Conservation (phyloP, 2,797 vertebrate species). For the Rhinophrynus dorsalis region DNA sequence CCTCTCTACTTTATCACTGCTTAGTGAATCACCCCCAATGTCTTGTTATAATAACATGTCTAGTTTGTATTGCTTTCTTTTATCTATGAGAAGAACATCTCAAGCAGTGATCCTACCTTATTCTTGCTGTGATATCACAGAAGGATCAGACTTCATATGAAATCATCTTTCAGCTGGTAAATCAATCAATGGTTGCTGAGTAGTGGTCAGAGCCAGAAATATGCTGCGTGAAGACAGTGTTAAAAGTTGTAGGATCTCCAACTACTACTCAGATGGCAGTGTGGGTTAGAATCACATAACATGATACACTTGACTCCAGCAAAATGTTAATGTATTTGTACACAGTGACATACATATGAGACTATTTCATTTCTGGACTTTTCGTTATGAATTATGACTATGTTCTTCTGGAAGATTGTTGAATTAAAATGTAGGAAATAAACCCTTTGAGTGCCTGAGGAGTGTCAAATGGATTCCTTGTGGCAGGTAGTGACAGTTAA, state of each 20-base stretch:
- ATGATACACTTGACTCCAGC: conserved; percentile 5
- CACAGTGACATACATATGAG: not conserved
- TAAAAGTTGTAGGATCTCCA: conserved; percentile 8
- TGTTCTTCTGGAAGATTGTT: not conserved
- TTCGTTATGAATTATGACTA: not conserved
- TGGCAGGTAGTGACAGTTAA: no score
- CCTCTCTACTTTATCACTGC: no score
- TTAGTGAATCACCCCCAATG: no score
- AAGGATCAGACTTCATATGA: not conserved
- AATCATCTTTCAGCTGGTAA: conserved; percentile 39
- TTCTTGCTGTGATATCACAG: not conserved
- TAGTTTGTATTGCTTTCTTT: no score
- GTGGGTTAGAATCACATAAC: not conserved
- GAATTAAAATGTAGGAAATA: not conserved
- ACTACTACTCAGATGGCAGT: not conserved
- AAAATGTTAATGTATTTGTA: conserved; percentile 2
- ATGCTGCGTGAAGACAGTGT: conserved; percentile 26
- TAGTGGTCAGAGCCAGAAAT: conserved; percentile 23
- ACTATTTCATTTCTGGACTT: not conserved
- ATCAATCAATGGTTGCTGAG: conserved; percentile 24
- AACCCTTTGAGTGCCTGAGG: no score
- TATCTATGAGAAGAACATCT: no score
- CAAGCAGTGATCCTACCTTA: no score
- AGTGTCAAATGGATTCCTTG: no score
- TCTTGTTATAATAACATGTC: no score